phyloP scores from a whole-genome alignment of 2,113 vertebrate genomes.

The Indicator indicator region DNA sequence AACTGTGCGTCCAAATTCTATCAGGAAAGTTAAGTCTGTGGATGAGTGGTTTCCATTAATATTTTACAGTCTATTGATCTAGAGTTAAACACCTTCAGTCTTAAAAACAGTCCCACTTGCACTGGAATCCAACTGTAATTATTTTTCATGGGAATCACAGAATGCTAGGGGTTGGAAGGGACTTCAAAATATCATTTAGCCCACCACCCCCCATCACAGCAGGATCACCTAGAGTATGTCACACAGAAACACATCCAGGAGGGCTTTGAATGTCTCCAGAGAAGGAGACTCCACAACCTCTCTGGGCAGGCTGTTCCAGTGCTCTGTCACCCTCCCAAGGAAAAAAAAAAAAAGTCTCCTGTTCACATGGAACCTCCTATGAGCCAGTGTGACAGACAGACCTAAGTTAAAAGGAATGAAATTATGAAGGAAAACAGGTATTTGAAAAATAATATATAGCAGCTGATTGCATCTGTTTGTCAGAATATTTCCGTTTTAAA shows the following conservation, averaged over 20 bases:
- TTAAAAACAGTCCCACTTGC: background rate
- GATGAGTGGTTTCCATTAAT: conserved; percentile 46
- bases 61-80: conserved; percentile 65
- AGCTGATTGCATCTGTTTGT: background rate
- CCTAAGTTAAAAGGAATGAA: background rate
- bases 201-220: background rate
- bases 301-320: too few relatives aligned
- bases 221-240: too few relatives aligned
- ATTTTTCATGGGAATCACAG: background rate
- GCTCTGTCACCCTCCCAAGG: too few relatives aligned
- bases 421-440: background rate
- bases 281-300: too few relatives aligned
- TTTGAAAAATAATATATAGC: background rate
- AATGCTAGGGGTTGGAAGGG: too few relatives aligned
- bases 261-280: too few relatives aligned
- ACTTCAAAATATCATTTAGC: too few relatives aligned
- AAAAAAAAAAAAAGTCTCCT: too few relatives aligned
- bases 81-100: background rate
- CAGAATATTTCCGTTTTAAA: background rate
- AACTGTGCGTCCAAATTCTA: background rate
- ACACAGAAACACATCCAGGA: too few relatives aligned
- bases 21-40: background rate
- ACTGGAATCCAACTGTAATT: background rate
- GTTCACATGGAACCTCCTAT: too few relatives aligned
- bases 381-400: background rate